Evolutionary conservation across 1,140 invertebrate genomes (phyloP), one percentile per base, ranked within the genome.

Genomic region (Holcopasites calliopsidis): DNA sequence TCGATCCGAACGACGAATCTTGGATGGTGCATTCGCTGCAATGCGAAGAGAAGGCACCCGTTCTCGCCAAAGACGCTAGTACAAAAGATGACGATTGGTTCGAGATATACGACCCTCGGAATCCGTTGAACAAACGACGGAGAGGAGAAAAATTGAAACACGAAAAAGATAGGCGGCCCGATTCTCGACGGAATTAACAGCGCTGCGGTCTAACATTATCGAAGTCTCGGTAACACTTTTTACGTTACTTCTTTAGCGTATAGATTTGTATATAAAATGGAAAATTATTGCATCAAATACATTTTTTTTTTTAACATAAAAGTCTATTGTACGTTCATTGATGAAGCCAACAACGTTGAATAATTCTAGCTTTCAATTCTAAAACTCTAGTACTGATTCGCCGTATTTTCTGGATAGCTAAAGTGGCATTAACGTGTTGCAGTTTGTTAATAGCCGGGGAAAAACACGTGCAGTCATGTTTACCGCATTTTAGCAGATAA

Each of bases 81-180:
- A 96, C 95, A 5, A 98, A 97, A 88, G 94, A 95, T 68, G 96
- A 97, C 84, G 98, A 99, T 88, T 98, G 98, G 96, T 99, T 98
- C 89, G 97, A 99, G 86, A 97, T 99, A 71, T 96, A 96, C 86
- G 98, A 99, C 92, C 98, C 99, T 0, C 92, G 98, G 82, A 99
- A 99, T 93, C 96, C 97, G 0, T 90, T 99, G 0, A 99, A 97
- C 82, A 97, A 98, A 92, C 93, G 98, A 62, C 94, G 97, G 88
- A 92, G 98, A 75, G 97, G 93, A 6, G 94, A 93, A 87, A 85
- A 65, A 10, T 47, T 47, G 2, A 79, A 42, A 11, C 57, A 79
- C 2, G 62, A 79, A 10, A 80, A 60, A 64, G 35, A 16, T 52
- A 44, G 28, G 44, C 18, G 26, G 7, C 31, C 1, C 10, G 26